phyloP scores from a whole-genome alignment of 2,113 vertebrate genomes.

The Pterocles gutturalis region DNA sequence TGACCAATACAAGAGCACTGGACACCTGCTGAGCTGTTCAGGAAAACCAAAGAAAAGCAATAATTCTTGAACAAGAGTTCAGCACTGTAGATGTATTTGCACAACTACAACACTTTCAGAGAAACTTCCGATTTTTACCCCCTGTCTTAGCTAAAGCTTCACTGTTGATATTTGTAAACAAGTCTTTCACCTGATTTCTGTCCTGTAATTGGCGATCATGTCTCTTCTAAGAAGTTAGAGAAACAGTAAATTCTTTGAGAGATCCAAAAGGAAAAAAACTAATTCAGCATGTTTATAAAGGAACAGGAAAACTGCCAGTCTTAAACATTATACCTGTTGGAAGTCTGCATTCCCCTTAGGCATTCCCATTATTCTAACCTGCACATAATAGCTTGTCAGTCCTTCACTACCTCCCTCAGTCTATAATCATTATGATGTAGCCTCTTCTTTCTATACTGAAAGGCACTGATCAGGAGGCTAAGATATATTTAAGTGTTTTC shows the following conservation, averaged over 20 bases:
- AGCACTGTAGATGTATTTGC: not conserved
- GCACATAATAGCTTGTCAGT: not conserved
- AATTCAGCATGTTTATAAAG: not conserved
- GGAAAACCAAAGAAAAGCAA: not conserved
- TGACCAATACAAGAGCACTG: not conserved
- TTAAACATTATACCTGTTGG: not conserved
- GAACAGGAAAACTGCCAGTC: not conserved
- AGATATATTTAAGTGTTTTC: not conserved
- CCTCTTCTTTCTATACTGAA: not conserved
- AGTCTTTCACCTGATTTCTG: not conserved
- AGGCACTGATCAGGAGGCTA: not conserved
- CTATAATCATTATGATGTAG: not conserved
- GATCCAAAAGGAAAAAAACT: not conserved
- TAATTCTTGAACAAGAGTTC: not conserved
- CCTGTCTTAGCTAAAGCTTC: not conserved
- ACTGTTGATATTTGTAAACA: not conserved
- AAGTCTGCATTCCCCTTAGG: not conserved
- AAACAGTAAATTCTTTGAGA: not conserved
- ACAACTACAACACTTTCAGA: not conserved
- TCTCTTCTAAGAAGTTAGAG: not conserved
- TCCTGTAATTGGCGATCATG: not conserved
- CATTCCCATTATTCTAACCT: not conserved
- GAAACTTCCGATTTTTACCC: not conserved
- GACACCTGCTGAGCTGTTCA: slow-evolving; percentile 2
- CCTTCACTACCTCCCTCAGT: not conserved